Evolutionary conservation across 2,797 vertebrate species (phyloP).

Genomic region (Eulemur rubriventer): DNA sequence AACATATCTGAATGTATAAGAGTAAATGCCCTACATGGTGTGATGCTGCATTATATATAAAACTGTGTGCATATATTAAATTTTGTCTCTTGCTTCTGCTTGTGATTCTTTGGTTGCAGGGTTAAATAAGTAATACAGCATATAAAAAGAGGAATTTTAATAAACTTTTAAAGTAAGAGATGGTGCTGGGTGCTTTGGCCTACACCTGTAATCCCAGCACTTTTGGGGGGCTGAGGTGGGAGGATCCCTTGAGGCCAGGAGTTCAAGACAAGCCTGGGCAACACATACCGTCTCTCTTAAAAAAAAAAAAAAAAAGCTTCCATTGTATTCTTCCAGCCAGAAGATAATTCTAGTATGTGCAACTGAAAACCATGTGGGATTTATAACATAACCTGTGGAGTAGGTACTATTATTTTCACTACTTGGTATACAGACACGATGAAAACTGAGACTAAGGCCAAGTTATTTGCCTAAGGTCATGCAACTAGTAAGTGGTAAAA

Average conservation of each 20-base stretch:
- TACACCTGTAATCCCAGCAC: neutral
- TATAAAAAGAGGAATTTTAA: constrained; percentile 24
- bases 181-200: neutral
- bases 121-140: neutral
- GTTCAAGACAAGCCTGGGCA: neutral
- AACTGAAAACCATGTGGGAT: neutral
- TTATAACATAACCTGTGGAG: neutral
- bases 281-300: neutral
- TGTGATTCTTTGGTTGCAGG: constrained; percentile 63
- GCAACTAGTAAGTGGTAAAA: neutral
- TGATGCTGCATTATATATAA: constrained; percentile 83
- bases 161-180: constrained; percentile 15
- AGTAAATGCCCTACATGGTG: constrained; percentile 83
- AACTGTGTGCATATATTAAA: constrained; percentile 82
- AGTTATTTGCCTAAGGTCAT: neutral
- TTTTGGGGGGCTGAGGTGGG: neutral
- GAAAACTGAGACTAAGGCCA: neutral
- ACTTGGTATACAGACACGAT: neutral
- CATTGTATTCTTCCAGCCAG: neutral
- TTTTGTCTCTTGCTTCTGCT: constrained; percentile 74
- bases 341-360: neutral
- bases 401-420: neutral
- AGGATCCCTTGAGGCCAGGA: neutral
- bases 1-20: constrained; percentile 82
- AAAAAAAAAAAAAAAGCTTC: neutral